Base-by-base conservation (phyloP, 2,113 vertebrate species). In the Agapornis roseicollis region DNA sequence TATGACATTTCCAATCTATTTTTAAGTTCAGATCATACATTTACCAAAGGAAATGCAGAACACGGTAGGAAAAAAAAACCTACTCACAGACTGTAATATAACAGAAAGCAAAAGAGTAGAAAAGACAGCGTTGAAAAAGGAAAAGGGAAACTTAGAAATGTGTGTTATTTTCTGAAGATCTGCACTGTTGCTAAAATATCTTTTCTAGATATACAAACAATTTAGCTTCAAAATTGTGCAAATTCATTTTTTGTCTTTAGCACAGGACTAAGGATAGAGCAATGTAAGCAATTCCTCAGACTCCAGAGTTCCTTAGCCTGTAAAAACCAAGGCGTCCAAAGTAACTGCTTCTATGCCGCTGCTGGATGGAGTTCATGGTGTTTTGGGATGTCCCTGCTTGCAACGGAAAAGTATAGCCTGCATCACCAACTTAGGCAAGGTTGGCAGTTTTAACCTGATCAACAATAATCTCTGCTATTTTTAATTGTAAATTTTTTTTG, bases 321-420 rank as follows among this genome's bases (percentile, higher is more conserved):
- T n/a, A 41, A 81, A 64, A 90, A 23, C 0, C 3, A 80, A 80
- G n/a, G 5, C 1, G 5, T 14, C 10, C 7, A 16, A 93, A 83
- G 13, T 24, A 0, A 19, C 55, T 79, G 65, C 46, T 73, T 87
- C 61, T 35, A 31, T 0, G 1, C 1, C 4, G 5, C 12, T 52
- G 10, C 18, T 52, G 16, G 23, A 78, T 13, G 4, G 22, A 52
- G 7, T 22, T 84, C 11, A 33, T 4, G 1, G 13, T 8, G 3
- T 29, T 55, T 46, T 53, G 50, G 63, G 13, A 7, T 2, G 1
- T 25, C 31, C 39, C 39, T 47, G 10, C 35, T 73, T 86, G 53
- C 20, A 47, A 44, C 11, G 7, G 13, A 19, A 16, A 92, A 46
- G 46, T 27, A 68, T 2, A 8, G 6, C 6, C 76, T 50, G 22